Conservation (phyloP, 2,797 vertebrate species). For the Heliangelus exortis region DNA sequence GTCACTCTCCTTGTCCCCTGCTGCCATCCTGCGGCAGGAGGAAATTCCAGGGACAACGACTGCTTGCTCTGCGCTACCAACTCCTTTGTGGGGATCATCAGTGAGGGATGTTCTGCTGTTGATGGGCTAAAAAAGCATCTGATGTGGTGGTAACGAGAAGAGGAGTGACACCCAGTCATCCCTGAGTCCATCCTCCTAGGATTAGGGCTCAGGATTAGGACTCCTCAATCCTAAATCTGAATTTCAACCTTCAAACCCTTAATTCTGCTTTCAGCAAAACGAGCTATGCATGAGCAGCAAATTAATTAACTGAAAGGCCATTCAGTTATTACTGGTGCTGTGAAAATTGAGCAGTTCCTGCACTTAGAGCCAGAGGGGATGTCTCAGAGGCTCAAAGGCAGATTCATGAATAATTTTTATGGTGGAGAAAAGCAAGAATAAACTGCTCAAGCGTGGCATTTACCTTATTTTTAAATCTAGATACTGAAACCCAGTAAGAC, state of each 20-base stretch:
- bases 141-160: background rate
- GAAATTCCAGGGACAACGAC: background rate
- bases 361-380: background rate
- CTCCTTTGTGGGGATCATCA: background rate
- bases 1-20: background rate
- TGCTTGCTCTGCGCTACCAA: background rate
- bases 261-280: background rate
- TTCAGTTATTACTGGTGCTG: background rate
- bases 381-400: background rate
- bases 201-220: too few relatives aligned
- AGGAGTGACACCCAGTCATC: background rate
- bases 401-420: background rate
- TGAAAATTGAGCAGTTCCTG: background rate
- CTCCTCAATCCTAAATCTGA: background rate
- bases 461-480: background rate
- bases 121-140: background rate
- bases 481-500: background rate
- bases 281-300: background rate
- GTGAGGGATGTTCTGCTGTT: background rate
- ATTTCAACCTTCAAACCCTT: background rate
- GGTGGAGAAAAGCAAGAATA: background rate
- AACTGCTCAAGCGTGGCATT: background rate
- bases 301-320: background rate
- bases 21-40: constrained; percentile 44
- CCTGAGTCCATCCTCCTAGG: too few relatives aligned